phyloP scores from a whole-genome alignment of 2,888 invertebrate genomes.

The Machimus atricapillus region DNA sequence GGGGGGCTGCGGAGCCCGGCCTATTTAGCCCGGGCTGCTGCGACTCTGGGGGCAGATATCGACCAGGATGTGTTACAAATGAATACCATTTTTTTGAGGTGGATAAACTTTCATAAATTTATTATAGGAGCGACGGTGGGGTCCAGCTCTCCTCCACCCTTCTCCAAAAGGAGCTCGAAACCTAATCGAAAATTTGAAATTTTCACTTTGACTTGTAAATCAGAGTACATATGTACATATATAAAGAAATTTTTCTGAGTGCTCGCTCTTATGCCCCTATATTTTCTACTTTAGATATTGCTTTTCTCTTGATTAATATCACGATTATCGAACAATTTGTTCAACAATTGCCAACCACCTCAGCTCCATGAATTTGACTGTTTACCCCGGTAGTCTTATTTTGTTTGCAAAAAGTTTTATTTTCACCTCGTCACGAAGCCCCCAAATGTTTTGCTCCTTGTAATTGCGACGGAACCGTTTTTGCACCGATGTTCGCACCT shows the following conservation, averaged over 20 bases:
- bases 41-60: constrained; percentile 7
- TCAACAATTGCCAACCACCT: not conserved
- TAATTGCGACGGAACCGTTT: not conserved
- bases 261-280: not conserved
- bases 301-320: not conserved
- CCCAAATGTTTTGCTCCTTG: not conserved
- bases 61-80: constrained; percentile 32
- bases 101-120: constrained; percentile 33
- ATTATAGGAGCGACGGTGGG: not conserved
- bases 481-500: not conserved
- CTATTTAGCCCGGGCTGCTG: not conserved
- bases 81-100: constrained; percentile 30
- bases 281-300: not conserved
- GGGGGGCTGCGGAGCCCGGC: not conserved
- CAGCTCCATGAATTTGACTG: not conserved
- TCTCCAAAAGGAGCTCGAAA: not conserved
- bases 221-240: no score
- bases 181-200: constrained; percentile 13
- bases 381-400: not conserved
- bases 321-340: not conserved
- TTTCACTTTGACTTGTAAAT: constrained; percentile 26
- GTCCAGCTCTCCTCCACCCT: not conserved
- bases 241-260: not conserved
- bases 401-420: not conserved
- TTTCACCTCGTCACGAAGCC: not conserved